Conservation (phyloP, 2,888 invertebrate genomes). For the Cyaniris semiargus region DNA sequence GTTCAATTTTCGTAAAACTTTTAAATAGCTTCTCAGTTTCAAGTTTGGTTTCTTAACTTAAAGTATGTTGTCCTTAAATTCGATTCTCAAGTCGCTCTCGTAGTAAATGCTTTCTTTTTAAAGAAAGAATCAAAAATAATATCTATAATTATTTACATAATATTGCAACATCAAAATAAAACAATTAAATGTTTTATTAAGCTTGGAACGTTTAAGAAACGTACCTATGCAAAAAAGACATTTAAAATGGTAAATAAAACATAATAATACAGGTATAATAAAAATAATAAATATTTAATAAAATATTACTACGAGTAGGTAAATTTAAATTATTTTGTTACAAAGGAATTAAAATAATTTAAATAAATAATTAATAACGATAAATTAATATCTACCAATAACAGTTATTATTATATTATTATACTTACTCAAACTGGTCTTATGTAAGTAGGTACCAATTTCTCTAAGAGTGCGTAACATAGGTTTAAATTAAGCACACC, state of each 20-base stretch:
- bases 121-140: not conserved
- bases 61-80: too few relatives aligned
- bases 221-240: not conserved
- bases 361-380: not conserved
- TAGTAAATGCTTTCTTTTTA: too few relatives aligned
- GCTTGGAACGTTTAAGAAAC: not conserved
- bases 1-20: too few relatives aligned
- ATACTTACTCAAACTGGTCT: not conserved
- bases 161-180: not conserved
- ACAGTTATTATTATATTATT: not conserved
- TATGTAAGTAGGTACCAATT: too few relatives aligned
- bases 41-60: too few relatives aligned
- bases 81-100: too few relatives aligned
- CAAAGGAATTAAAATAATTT: not conserved
- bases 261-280: not conserved
- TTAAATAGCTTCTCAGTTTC: too few relatives aligned
- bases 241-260: not conserved
- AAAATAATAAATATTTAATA: not conserved
- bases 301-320: not conserved
- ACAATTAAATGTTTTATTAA: not conserved
- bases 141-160: not conserved
- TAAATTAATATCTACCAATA: too few relatives aligned
- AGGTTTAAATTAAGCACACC: not conserved
- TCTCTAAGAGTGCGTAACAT: not conserved
- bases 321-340: not conserved